Base-by-base conservation (phyloP, 1,140 invertebrate genomes). In the Ips nitidus region DNA sequence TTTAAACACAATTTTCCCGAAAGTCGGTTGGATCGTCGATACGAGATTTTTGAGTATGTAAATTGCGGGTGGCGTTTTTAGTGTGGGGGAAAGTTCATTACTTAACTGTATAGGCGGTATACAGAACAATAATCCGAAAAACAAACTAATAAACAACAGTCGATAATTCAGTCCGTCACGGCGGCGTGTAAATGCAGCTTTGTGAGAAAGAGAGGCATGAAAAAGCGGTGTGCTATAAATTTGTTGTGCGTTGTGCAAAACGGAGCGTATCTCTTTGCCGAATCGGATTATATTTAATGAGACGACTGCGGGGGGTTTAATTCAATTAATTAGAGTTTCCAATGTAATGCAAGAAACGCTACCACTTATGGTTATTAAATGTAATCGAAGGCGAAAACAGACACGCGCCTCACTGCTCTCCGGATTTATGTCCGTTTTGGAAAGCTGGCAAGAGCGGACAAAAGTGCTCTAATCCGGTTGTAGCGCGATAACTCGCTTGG, bases 261-360 rank as follows among this genome's bases (percentile, higher is more conserved):
- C 68, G 60, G 60, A 50, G 58, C 41, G 59, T 70, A 70, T 70
- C 68, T 70, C 60, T 58, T 50, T 45, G 39, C 22, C 61, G 60
- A 40, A 70, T 70, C 68, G 53, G 68, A 70, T 70, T 70, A 70
- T 70, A 70, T 70, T 22, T 70, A 70, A 70, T 56, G 61, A 64
- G 60, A 38, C 41, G 4, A 43, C 68, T 8, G 53, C 52, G 52
- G 68, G 68, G 56, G 60, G 53, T 38, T 70, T 57, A 63, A 70
- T 70, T 70, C 43, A 63, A 70, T 70, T 70, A 64, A 70, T 64
- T 64, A 58, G 22, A 36, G 41, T 59, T 67, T 60, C 60, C 40
- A 66, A 37, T 40, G 36, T 57, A 47, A 2, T 42, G 3, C 41
- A 57, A 43, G 42, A 57, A 57, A 36, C 36, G 5, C 36, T 55